These are phyloP conservation scores for Catharus minimus DNA, from an alignment of 2,113 vertebrate species.

Conservation along the genomic window DNA sequence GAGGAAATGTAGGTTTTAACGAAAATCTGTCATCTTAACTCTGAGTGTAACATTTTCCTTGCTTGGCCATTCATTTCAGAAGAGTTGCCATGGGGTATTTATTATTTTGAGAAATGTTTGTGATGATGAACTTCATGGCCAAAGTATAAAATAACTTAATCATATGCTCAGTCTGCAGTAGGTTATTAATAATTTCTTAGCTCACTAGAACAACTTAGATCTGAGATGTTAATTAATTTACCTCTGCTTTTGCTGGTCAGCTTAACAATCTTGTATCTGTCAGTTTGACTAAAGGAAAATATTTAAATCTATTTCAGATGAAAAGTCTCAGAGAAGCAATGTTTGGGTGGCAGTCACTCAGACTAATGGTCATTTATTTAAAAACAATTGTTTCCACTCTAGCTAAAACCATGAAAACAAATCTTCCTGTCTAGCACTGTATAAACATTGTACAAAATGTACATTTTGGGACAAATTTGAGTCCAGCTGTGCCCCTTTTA, in stretches of 20 bases:
- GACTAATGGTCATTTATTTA: slow-evolving; percentile 49
- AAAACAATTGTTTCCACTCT: slow-evolving; percentile 47
- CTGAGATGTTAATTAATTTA: slow-evolving; percentile 12
- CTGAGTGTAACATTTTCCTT: not conserved
- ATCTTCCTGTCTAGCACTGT: not conserved
- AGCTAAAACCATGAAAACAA: slow-evolving; percentile 28
- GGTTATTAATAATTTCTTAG: not conserved
- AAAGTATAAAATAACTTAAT: not conserved
- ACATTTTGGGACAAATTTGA: slow-evolving; percentile 32
- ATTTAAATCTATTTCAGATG: slow-evolving; percentile 33
- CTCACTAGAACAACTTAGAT: not conserved
- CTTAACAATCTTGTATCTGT: slow-evolving; percentile 7
- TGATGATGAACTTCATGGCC: not conserved
- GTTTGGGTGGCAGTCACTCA: slow-evolving; percentile 49
- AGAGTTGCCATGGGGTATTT: not conserved
- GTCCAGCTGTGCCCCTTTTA: slow-evolving; percentile 36
- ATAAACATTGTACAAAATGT: slow-evolving; percentile 51
- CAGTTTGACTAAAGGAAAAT: slow-evolving; percentile 16
- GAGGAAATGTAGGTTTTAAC: not conserved
- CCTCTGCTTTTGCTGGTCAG: not conserved
- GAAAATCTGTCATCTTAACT: not conserved
- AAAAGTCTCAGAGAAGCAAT: not conserved
- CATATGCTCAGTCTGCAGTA: not conserved
- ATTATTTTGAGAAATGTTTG: not conserved
- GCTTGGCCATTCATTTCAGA: not conserved